Percentiles rank a stretch among this genome's conserved stretches.
Evolutionary conservation across 2,797 vertebrate genomes (phyloP).

Genomic region (Alauda arvensis): DNA sequence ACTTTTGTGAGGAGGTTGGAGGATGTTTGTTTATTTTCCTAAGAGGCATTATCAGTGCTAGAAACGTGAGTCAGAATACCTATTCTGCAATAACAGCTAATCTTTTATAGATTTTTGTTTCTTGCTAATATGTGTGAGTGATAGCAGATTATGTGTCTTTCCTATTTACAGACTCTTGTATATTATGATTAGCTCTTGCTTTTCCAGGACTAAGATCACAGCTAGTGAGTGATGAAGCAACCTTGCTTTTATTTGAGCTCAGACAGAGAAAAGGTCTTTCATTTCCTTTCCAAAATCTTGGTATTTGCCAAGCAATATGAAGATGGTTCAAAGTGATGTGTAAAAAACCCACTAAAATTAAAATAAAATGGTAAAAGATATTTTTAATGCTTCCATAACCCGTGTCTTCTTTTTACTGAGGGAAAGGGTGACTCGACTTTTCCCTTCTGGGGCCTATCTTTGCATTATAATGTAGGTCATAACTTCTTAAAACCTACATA

Average conservation of each 20-base stretch:
- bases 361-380: not conserved
- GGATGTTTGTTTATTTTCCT: not conserved
- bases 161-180: not conserved
- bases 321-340: not conserved
- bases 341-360: not conserved
- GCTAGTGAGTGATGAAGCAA: not conserved
- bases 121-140: not conserved
- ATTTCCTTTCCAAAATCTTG: constrained; percentile 3
- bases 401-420: not conserved
- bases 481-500: constrained; percentile 18
- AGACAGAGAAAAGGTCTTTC: not conserved
- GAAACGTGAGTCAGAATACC: not conserved
- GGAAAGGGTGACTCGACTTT: not conserved
- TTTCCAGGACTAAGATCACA: not conserved
- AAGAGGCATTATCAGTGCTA: not conserved
- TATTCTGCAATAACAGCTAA: not conserved
- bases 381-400: not conserved
- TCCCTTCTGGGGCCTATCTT: constrained; percentile 22
- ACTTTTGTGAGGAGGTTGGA: not conserved
- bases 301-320: not conserved
- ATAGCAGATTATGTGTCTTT: not conserved
- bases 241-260: not conserved
- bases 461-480: constrained; percentile 38
- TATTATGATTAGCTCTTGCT: not conserved
- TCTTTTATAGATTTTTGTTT: not conserved